Percentiles rank a stretch among this genome's conserved stretches.
Conservation (phyloP, 2,113 vertebrate genomes). For the Cyrtonyx montezumae region DNA sequence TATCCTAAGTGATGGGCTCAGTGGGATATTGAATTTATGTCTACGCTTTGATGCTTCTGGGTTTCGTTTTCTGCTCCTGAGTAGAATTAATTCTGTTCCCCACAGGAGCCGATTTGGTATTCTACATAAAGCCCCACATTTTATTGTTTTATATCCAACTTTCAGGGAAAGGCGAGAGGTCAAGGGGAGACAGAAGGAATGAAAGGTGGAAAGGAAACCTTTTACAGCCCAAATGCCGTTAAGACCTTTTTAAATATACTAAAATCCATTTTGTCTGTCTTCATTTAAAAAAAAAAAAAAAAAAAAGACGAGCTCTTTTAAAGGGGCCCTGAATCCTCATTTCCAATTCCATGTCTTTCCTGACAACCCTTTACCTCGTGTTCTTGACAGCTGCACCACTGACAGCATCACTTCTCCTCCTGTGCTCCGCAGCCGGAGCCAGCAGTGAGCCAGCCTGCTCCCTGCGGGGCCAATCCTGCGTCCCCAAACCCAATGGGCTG, state of each 20-base stretch:
- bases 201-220: neutral
- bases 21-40: constrained; percentile 70
- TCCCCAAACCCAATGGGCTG: accelerated
- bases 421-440: neutral
- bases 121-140: neutral
- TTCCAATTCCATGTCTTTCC: constrained; percentile 41
- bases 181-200: constrained; percentile 20
- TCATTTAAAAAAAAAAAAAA: constrained; percentile 38
- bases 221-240: neutral
- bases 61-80: constrained; percentile 61
- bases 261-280: neutral
- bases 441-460: neutral
- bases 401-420: neutral
- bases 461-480: accelerated
- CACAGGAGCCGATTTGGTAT: neutral
- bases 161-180: constrained; percentile 26
- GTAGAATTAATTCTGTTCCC: constrained; percentile 62
- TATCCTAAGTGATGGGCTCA: constrained; percentile 60
- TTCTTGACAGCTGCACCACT: constrained; percentile 22
- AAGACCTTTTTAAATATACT: constrained; percentile 9
- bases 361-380: constrained; percentile 22
- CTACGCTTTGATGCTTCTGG: constrained; percentile 56
- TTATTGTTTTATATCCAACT: constrained; percentile 59
- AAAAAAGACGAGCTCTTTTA: constrained; percentile 13
- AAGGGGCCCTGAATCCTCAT: constrained; percentile 29